A percentile compares a stretch with the other conserved stretches of the same genome.
phyloP scores from a whole-genome alignment of 1,140 invertebrate species.

The Paracyclopina nana region DNA sequence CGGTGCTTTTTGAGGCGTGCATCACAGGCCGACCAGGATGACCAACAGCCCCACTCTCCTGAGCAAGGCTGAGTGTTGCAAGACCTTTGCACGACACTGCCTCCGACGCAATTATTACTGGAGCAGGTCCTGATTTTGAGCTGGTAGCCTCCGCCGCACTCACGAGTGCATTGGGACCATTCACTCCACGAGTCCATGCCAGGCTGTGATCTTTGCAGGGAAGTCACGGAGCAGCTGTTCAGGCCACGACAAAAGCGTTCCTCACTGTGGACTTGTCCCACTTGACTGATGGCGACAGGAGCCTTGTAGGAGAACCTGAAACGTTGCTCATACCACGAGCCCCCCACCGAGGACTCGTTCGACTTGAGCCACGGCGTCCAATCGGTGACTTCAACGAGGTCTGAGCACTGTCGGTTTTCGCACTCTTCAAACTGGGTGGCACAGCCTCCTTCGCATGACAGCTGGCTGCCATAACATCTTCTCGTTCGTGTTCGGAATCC shows the following conservation, averaged over 20 bases:
- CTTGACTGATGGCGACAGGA: constrained; percentile 9
- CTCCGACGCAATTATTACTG: constrained; percentile 4
- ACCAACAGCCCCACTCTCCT: constrained; percentile 14
- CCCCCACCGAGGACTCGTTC: constrained; percentile 1
- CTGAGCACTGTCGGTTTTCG: neutral
- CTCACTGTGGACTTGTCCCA: neutral
- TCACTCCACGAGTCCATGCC: neutral
- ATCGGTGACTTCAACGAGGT: constrained; percentile 6
- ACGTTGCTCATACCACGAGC: constrained; percentile 11
- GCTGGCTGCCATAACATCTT: neutral
- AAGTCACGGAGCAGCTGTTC: neutral
- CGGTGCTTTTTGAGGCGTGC: neutral
- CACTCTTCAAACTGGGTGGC: constrained; percentile 6
- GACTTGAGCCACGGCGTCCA: constrained; percentile 15
- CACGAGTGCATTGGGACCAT: constrained; percentile 6
- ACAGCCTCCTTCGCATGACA: constrained; percentile 8
- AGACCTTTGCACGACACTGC: neutral
- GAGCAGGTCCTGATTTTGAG: constrained; percentile 6
- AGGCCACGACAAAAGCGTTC: neutral
- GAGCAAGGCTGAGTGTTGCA: constrained; percentile 13
- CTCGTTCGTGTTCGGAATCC: constrained; percentile 5
- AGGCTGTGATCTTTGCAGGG: neutral
- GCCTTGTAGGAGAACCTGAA: constrained; percentile 13
- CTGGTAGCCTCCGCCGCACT: constrained; percentile 9
- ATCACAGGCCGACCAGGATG: constrained; percentile 6